These are phyloP conservation scores for Epinotia bilunana DNA, from an alignment of 2,888 invertebrate species.

Conservation along the genomic window DNA sequence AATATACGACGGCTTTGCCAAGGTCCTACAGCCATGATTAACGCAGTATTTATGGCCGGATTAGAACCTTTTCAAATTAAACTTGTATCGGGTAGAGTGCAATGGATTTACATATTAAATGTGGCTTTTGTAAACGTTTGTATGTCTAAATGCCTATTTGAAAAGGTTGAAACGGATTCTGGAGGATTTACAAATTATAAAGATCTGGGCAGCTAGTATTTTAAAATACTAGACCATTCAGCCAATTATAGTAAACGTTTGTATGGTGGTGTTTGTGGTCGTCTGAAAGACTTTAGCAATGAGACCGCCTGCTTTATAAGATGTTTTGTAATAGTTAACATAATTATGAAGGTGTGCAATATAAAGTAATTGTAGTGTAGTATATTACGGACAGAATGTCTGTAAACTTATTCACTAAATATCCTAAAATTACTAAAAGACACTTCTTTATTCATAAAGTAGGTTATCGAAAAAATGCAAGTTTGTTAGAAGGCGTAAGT, in stretches of 20 bases:
- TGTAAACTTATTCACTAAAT: too few relatives aligned
- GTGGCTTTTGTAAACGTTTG: background rate
- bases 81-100: conserved; percentile 39
- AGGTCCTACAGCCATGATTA: conserved; percentile 39
- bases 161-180: conserved; percentile 1
- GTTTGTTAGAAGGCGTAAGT: too few relatives aligned
- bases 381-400: too few relatives aligned
- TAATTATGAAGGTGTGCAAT: too few relatives aligned
- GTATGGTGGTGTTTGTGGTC: background rate
- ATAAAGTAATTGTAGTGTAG: too few relatives aligned
- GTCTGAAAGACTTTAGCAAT: too few relatives aligned
- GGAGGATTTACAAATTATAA: background rate
- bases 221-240: background rate
- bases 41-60: conserved; percentile 37
- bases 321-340: too few relatives aligned
- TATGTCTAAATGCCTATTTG: conserved; percentile 7
- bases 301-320: too few relatives aligned
- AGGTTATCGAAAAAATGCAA: too few relatives aligned
- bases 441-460: too few relatives aligned
- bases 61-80: conserved; percentile 41
- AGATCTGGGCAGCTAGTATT: background rate
- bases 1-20: conserved; percentile 37
- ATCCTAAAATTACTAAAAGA: too few relatives aligned
- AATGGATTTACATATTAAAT: conserved; percentile 34
- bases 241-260: background rate